phyloP scores from a whole-genome alignment of 2,113 vertebrate genomes.

The Crotalus horridus region DNA sequence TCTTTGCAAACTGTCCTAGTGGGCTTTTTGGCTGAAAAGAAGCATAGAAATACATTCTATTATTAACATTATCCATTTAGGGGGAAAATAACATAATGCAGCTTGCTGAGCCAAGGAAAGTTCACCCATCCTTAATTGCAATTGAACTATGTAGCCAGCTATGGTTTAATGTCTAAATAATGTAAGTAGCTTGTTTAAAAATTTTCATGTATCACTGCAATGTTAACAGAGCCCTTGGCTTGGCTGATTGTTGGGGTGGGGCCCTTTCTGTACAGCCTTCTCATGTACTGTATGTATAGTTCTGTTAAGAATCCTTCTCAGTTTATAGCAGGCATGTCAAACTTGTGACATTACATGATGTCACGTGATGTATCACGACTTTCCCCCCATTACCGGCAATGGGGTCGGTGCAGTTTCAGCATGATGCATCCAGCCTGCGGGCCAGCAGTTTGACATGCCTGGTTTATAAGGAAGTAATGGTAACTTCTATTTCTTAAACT shows the following conservation, averaged over 20 bases:
- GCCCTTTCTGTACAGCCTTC: neutral
- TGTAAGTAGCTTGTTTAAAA: neutral
- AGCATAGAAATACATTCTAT: neutral
- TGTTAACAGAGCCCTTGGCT: neutral
- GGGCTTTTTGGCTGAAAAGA: neutral
- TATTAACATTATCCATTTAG: neutral
- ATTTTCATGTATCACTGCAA: neutral
- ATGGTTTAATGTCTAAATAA: neutral
- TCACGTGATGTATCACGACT: accelerated
- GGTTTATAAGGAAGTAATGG: neutral
- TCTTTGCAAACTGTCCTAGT: neutral
- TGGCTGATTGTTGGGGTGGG: no score
- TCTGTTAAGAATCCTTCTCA: neutral
- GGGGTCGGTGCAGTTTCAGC: no score
- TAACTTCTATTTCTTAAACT: neutral
- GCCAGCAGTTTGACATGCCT: no score
- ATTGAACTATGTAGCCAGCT: neutral
- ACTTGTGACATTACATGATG: no score
- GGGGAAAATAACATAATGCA: neutral
- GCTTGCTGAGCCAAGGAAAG: neutral
- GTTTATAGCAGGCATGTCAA: no score
- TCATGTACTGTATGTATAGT: neutral
- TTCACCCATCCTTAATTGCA: neutral
- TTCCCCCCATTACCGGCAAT: no score
- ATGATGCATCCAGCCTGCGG: no score